Conservation (phyloP, 2,797 vertebrate species). For the Argentina silus region DNA sequence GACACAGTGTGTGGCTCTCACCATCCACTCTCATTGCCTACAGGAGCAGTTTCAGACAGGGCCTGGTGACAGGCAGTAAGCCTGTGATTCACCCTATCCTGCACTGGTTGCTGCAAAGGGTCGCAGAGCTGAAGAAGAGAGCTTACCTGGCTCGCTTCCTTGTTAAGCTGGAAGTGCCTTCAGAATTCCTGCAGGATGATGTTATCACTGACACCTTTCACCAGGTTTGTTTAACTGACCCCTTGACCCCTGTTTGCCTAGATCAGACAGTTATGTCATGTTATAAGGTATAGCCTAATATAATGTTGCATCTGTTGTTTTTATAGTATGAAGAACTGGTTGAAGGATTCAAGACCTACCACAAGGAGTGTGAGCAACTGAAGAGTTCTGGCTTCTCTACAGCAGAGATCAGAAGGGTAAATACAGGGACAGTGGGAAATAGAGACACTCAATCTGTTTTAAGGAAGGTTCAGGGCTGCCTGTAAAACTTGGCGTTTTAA, state of each 20-base stretch:
- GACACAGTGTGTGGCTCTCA: not conserved
- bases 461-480: too few relatives aligned
- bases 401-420: constrained; percentile 95
- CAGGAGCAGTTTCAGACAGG: constrained; percentile 93
- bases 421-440: not conserved
- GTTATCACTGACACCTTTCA: constrained; percentile 87
- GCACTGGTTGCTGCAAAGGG: constrained; percentile 92
- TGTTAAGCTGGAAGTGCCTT: constrained; percentile 90
- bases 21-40: not conserved
- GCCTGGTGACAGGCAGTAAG: constrained; percentile 91
- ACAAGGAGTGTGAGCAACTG: constrained; percentile 95
- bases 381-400: constrained; percentile 93
- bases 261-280: not conserved
- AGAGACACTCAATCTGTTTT: too few relatives aligned
- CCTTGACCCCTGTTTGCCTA: too few relatives aligned
- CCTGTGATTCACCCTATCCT: constrained; percentile 92
- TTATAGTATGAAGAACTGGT: constrained; percentile 95
- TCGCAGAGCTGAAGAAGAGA: constrained; percentile 91
- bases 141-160: constrained; percentile 94
- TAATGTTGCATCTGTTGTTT: constrained; percentile 26
- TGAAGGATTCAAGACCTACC: constrained; percentile 92
- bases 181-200: constrained; percentile 94
- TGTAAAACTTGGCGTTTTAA: too few relatives aligned
- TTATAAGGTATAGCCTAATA: not conserved
- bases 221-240: constrained; percentile 79